Conservation (phyloP, 1,140 invertebrate genomes). For the Ylistrum balloti region DNA sequence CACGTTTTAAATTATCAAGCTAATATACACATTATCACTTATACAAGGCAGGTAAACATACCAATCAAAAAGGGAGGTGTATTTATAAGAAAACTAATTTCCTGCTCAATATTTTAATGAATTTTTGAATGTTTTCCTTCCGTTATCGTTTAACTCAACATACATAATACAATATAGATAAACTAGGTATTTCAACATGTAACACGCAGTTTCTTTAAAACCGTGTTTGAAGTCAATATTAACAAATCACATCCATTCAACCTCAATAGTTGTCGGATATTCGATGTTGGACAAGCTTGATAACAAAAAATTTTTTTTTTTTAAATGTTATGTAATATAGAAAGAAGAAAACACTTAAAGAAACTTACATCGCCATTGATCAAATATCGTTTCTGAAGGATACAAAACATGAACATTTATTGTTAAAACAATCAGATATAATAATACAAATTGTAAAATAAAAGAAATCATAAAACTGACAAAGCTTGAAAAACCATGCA, state of each 20-base stretch:
- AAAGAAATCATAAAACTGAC: background rate
- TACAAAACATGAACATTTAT: too few relatives aligned
- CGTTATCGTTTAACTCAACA: background rate
- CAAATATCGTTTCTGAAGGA: too few relatives aligned
- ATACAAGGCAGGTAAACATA: background rate
- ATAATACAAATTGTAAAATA: too few relatives aligned
- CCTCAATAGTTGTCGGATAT: too few relatives aligned
- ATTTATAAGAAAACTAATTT: slow-evolving; percentile 31
- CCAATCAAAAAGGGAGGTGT: background rate
- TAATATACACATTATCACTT: background rate
- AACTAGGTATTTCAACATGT: background rate
- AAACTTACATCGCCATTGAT: too few relatives aligned
- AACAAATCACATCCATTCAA: too few relatives aligned
- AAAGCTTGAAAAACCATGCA: background rate
- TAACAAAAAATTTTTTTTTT: too few relatives aligned
- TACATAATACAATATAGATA: background rate
- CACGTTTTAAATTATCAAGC: background rate
- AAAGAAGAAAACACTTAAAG: too few relatives aligned
- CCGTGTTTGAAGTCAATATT: background rate
- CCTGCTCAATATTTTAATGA: background rate
- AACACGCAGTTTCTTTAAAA: background rate
- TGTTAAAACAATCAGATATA: too few relatives aligned
- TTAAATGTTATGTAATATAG: too few relatives aligned
- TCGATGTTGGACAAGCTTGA: too few relatives aligned
- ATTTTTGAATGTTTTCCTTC: background rate